Base-by-base conservation (phyloP, 2,113 vertebrate genomes). In the Mirza zaza region DNA sequence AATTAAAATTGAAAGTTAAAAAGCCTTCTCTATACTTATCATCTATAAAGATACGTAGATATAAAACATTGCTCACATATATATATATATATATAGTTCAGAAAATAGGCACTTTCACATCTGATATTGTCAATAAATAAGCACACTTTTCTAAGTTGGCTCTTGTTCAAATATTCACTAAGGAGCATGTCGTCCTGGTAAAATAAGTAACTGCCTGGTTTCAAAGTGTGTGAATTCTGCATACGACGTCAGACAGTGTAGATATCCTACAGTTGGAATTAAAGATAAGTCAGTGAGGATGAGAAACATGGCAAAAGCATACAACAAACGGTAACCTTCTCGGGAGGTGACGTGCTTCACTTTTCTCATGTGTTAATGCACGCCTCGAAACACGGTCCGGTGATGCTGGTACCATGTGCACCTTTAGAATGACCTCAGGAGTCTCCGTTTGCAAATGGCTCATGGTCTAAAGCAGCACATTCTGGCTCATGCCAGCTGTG, bases 201-300 rank as follows among this genome's bases (percentile, higher is more conserved):
- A 82, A 85, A 59, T 48, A 61, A 50, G 55, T 52, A 65, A 70
- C 20, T 75, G 14, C 18, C 25, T 59, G 8, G 8, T 27, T 50
- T 76, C 75, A 25, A 90, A 87, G 70, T 32, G 21, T 17, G 5
- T 52, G 50, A 32, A 12, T 85, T 61, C 77, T 59, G 86, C 82
- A 71, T 80, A 55, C 63, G 63, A 80, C 50, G 32, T 89, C 79
- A 76, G 52, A 83, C 39, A 52, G 27, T 59, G 36, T 4, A 94
- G 77, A 92, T 91, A 79, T 36, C 39, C 27, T 27, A 92, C 93
- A 84, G 73, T 1, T 57, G 17, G 25, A 50, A 39, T 63, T 27
- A 20, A 55, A 96, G 48, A 18, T 29, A 42, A 70, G 50, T 87
- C 95, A 48, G 67, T 87, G 85, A 84, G 36, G 57, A 34, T 7